These are phyloP conservation scores for Phrynocephalus versicolor DNA, from an alignment of 2,113 vertebrate species.

Conservation along the genomic window DNA sequence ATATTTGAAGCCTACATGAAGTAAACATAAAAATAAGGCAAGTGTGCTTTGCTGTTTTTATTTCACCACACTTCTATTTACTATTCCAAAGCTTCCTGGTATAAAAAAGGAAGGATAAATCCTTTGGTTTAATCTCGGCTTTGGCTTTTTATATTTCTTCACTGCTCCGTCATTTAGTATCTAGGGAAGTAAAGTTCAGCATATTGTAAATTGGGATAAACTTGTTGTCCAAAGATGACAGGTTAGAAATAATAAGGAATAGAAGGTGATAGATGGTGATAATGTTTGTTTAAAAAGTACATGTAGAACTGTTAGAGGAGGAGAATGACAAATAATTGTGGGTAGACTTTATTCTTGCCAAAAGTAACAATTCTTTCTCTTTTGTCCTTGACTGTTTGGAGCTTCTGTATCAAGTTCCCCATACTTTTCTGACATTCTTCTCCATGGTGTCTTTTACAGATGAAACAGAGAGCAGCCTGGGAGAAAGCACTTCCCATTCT, in stretches of 20 bases:
- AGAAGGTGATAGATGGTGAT: constrained; percentile 31
- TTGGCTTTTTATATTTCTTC: constrained; percentile 21
- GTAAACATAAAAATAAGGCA: constrained; percentile 27
- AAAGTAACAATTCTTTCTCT: constrained; percentile 11
- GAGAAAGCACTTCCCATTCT: background rate
- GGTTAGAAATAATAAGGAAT: constrained; percentile 13
- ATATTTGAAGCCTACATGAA: background rate
- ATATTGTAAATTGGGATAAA: constrained; percentile 53
- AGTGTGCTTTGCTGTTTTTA: constrained; percentile 28
- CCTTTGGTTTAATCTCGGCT: constrained; percentile 17
- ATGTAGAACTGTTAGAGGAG: constrained; percentile 6
- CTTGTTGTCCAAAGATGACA: constrained; percentile 26
- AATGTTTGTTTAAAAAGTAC: constrained; percentile 1
- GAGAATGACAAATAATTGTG: constrained; percentile 15
- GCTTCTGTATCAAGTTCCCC: background rate
- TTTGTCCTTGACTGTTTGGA: constrained; percentile 1
- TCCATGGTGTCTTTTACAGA: background rate
- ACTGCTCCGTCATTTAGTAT: constrained; percentile 22
- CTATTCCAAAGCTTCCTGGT: constrained; percentile 13
- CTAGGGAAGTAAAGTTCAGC: constrained; percentile 29
- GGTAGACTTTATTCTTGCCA: constrained; percentile 10
- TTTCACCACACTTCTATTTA: constrained; percentile 48
- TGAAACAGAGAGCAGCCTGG: background rate
- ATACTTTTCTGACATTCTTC: background rate
- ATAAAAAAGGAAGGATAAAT: constrained; percentile 51